Evolutionary conservation across 2,113 vertebrate genomes (phyloP).

Genomic region (Baryphthengus martii): DNA sequence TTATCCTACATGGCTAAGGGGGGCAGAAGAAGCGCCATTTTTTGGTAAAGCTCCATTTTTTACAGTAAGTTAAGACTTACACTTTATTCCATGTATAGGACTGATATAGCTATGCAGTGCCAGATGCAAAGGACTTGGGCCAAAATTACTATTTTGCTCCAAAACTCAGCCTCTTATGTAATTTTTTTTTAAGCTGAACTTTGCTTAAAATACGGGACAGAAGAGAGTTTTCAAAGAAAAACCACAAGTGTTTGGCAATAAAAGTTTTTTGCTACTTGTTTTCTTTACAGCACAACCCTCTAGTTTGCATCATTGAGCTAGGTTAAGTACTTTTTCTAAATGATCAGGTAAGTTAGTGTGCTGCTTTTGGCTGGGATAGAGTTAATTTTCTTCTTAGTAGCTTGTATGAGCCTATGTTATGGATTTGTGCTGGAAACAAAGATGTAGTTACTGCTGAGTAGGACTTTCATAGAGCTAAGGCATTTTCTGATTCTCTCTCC

Average conservation of each 20-base stretch:
- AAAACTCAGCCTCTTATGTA: background rate
- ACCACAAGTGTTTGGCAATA: background rate
- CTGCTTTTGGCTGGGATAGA: background rate
- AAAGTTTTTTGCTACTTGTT: background rate
- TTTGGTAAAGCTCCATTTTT: background rate
- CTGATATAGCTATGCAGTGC: background rate
- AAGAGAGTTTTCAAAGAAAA: background rate
- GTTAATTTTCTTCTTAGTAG: background rate
- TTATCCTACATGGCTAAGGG: background rate
- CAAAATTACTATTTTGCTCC: background rate
- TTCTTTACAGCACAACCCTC: background rate
- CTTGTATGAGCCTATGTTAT: background rate
- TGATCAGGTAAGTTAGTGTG: background rate
- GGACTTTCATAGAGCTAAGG: background rate
- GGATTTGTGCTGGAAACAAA: background rate
- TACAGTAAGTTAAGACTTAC: background rate
- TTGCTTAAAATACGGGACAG: background rate
- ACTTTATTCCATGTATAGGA: background rate
- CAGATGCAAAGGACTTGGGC: background rate
- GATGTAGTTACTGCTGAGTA: background rate
- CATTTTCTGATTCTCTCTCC: background rate
- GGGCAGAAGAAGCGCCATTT: background rate
- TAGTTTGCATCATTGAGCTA: background rate
- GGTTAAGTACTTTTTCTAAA: background rate
- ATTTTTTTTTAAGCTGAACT: background rate